These are phyloP conservation scores for Sebastes trivittatus DNA, from an alignment of 2,797 vertebrate species.

Conservation along the genomic window DNA sequence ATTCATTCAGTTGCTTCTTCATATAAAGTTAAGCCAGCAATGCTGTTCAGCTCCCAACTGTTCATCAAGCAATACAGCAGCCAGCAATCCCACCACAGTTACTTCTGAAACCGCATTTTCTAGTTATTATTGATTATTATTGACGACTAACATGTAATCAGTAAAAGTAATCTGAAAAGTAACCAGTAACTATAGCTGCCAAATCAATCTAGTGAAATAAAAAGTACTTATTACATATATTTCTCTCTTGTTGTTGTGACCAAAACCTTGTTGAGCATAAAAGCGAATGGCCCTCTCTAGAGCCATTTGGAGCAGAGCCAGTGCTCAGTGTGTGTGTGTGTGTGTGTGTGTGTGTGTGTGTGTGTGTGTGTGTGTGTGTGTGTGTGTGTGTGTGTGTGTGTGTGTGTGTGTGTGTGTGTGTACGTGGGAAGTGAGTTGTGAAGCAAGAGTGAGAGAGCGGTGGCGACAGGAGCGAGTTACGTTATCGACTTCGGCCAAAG, in stretches of 20 bases:
- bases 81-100: background rate
- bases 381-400: too few species aligned
- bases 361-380: too few species aligned
- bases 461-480: too few species aligned
- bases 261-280: background rate
- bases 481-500: too few species aligned
- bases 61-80: background rate
- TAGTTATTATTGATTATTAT: background rate
- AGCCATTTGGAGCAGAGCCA: too few species aligned
- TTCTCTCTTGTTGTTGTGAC: background rate
- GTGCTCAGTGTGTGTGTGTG: background rate
- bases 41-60: too few species aligned
- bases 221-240: background rate
- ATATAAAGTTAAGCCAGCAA: too few species aligned
- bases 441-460: too few species aligned
- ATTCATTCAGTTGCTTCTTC: background rate
- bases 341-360: too few species aligned
- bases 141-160: background rate
- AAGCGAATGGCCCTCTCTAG: too few species aligned
- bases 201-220: background rate
- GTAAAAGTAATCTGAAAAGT: background rate
- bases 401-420: too few species aligned
- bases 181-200: background rate
- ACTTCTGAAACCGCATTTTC: background rate
- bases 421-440: too few species aligned